Evolutionary conservation across 2,113 vertebrate species (phyloP).

Genomic region (Cynocephalus volans): DNA sequence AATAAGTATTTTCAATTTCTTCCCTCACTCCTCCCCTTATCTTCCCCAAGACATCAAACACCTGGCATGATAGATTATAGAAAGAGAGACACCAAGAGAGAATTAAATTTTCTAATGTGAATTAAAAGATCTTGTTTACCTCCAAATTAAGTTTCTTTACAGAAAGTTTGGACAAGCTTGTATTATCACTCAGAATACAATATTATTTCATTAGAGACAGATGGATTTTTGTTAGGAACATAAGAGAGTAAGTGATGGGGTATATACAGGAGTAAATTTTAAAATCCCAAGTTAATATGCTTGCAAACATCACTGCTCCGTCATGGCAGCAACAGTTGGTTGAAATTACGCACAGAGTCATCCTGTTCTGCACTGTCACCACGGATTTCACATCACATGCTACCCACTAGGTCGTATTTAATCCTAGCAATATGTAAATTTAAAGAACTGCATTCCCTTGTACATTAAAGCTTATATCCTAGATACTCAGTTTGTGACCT

Average conservation of each 20-base stretch:
- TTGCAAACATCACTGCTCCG: slow-evolving; percentile 34
- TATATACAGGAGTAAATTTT: slow-evolving; percentile 42
- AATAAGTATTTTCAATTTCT: slow-evolving; percentile 79
- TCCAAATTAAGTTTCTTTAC: slow-evolving; percentile 71
- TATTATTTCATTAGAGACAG: slow-evolving; percentile 67
- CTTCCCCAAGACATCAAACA: slow-evolving; percentile 76
- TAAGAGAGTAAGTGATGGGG: slow-evolving; percentile 38
- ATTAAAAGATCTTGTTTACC: slow-evolving; percentile 69
- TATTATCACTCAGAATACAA: slow-evolving; percentile 69
- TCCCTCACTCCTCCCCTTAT: slow-evolving; percentile 77
- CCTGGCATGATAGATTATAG: slow-evolving; percentile 80
- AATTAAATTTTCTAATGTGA: slow-evolving; percentile 74
- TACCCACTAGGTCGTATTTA: slow-evolving; percentile 32
- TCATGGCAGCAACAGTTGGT: not conserved
- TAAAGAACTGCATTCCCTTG: slow-evolving; percentile 58
- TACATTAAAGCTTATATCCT: slow-evolving; percentile 59
- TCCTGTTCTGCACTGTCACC: not conserved
- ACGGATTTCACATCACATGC: not conserved
- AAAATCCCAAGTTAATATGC: slow-evolving; percentile 62
- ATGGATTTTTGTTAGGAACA: slow-evolving; percentile 52
- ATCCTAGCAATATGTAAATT: slow-evolving; percentile 70
- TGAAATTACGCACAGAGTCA: slow-evolving; percentile 19
- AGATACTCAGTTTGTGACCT: slow-evolving; percentile 72
- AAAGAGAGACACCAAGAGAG: slow-evolving; percentile 72
- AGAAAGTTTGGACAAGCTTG: slow-evolving; percentile 68